Base-by-base conservation (phyloP, 2,113 vertebrate genomes). In the Hiodon alosoides region DNA sequence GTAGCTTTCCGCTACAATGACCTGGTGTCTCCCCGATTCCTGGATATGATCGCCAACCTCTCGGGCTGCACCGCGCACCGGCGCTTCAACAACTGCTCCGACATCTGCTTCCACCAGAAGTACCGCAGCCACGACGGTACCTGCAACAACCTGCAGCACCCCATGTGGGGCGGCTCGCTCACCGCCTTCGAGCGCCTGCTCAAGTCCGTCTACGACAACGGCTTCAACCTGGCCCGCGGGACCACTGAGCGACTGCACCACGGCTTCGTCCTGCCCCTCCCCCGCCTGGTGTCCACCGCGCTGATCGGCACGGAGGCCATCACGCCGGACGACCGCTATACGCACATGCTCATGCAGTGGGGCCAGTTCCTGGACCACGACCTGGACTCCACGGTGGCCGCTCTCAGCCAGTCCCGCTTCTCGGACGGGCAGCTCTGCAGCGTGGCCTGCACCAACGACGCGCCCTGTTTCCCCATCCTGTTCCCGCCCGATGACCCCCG, bases 291-390 rank as follows among this genome's bases (percentile, higher is more conserved):
- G 81, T 99, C 97, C 50, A 99, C 97, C 3, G 82, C 90, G 4
- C 89, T 98, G 84, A 94, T 99, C 0, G 97, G 96, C n/a, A 93
- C 97, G 0, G 96, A 99, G 88, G 88, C 91, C 0, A 76, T 99
- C 78, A 99, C 96, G 0, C 95, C 96, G 0, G 97, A 99, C 0
- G 90, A 91, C 68, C 92, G 92, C 60, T 98, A 94, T 88, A 98
- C 96, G 0, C 97, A 99, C 87, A 98, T 99, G 93, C 88, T 97
- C 6, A 99, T 99, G 97, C 97, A 99, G 82, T 99, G 97, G 97
- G 97, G 97, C 51, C 97, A 99, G 87, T 99, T 99, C 81, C 89
- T 99, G 3, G 97, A 99, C 87, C 97, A 99, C 0, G 97, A 99
- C 80, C 81, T 99, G 80, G 97, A 98, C 83, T 93, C 94, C 2